These are phyloP conservation scores for Nerophis lumbriciformis DNA, from an alignment of 2,113 vertebrate species.

Conservation along the genomic window DNA sequence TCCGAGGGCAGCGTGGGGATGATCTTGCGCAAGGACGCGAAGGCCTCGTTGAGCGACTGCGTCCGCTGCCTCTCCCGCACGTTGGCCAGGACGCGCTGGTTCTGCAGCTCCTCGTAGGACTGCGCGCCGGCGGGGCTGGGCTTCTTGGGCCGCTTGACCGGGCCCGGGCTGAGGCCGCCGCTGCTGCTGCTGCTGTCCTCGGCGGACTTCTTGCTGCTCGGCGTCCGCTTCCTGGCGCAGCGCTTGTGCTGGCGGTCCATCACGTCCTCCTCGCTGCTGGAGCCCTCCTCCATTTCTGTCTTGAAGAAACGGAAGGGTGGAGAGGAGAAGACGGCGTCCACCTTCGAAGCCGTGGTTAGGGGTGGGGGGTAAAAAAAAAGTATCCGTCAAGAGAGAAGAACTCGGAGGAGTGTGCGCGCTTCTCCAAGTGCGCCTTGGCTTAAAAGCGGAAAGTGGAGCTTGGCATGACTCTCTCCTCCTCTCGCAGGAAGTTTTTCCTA, in stretches of 20 bases:
- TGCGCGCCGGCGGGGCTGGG: conserved; percentile 69
- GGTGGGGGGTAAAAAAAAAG: conserved; percentile 24
- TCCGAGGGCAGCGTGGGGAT: conserved; percentile 80
- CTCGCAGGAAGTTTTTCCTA: conserved; percentile 80
- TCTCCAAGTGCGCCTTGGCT: conserved; percentile 1
- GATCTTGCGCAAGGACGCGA: conserved; percentile 76
- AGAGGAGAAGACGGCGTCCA: conserved; percentile 63
- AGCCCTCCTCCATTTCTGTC: conserved; percentile 77
- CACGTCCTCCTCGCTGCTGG: conserved; percentile 79
- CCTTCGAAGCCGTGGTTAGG: conserved; percentile 67
- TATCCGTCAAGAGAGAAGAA: conserved; percentile 31
- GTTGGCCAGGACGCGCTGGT: conserved; percentile 78
- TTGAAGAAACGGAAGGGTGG: conserved; percentile 69
- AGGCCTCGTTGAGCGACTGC: conserved; percentile 79
- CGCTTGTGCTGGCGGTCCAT: conserved; percentile 70
- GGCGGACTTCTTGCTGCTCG: conserved; percentile 67
- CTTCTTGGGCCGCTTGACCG: conserved; percentile 69
- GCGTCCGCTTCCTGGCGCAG: conserved; percentile 67
- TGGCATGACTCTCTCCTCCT: conserved; percentile 54
- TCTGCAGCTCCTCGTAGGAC: conserved; percentile 80
- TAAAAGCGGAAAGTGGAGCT: conserved; percentile 10
- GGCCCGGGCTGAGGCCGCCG: conserved; percentile 57
- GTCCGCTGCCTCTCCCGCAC: conserved; percentile 77
- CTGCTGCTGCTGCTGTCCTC: conserved; percentile 63
- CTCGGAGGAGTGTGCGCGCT: conserved; percentile 17